Evolutionary conservation across 1,140 invertebrate species (phyloP), one percentile per base, ranked within the genome.

Genomic region (Chironomus tepperi): DNA sequence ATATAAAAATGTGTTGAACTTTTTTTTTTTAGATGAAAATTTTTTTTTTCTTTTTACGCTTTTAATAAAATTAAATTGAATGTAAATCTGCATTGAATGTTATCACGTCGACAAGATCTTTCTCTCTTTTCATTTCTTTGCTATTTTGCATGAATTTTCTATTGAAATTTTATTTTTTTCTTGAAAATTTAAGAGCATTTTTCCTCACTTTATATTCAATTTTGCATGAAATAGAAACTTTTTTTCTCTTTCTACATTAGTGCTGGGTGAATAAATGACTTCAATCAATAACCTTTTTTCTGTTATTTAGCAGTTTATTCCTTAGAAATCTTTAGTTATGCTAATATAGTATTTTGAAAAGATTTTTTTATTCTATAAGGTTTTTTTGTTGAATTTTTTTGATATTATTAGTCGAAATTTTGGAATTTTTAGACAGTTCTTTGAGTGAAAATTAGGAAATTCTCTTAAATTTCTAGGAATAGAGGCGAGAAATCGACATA

Each of bases 61-160:
- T n/a, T 57, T 57, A 57, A 57, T 57, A 57, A 57, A 57, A 57
- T 57, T 57, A 57, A 57, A 57, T 57, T 57, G 47, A 57, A 57
- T 57, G 47, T 57, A 57, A 57, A 57, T 57, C 47, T 57, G 47
- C 47, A 34, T 57, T 15, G 47, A 57, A 57, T 57, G 47, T 57
- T 57, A 57, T 57, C 47, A 57, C 47, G 47, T 57, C 47, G 12
- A 57, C 47, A 57, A 57, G n/a, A 57, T 57, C 47, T 57, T 12
- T 57, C 12, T n/a, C 15, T 57, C 47, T 57, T 57, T 57, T 57
- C 47, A 1, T 47, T 47, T 47, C 8, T 47, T 47, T 7, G 6
- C 10, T 10, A 6, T 43, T 43, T 43, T 43, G 10, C 42, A 12
- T 8, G 9, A 12, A 47, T 9, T 47, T 47, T 47, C 2, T 34